A percentile compares a stretch with the other conserved stretches of the same genome.
Evolutionary conservation across 2,888 invertebrate genomes (phyloP).

Genomic region (Sepioteuthis lessoniana): DNA sequence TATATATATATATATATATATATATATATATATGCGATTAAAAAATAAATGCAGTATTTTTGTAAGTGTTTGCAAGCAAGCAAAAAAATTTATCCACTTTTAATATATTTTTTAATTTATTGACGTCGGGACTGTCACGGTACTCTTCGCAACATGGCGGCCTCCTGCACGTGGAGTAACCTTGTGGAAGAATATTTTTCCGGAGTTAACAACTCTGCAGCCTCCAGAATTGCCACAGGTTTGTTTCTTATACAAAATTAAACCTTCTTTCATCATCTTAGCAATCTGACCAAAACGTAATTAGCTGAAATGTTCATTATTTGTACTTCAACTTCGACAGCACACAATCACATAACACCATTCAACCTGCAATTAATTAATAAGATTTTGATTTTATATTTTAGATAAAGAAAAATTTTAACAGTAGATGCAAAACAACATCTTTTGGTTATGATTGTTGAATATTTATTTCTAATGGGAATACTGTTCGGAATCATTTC

Average conservation of each 20-base stretch:
- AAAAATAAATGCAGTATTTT: neutral
- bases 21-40: neutral
- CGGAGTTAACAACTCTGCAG: conserved; percentile 55
- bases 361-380: no score
- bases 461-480: no score
- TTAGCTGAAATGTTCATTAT: neutral
- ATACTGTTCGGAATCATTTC: no score
- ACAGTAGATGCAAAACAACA: no score
- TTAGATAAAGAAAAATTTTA: no score
- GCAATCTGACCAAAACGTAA: neutral
- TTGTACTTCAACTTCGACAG: no score
- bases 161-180: conserved; percentile 58
- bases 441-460: no score
- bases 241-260: conserved; percentile 23
- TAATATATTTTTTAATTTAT: neutral
- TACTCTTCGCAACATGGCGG: conserved; percentile 60
- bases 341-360: no score
- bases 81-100: neutral
- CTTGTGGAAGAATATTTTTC: conserved; percentile 57
- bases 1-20: no score
- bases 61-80: neutral
- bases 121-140: conserved; percentile 35
- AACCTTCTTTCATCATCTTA: neutral
- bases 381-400: no score
- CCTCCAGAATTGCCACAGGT: conserved; percentile 52